These are phyloP conservation scores for Disparrhopalites patrizii DNA, from an alignment of 2,888 invertebrate genomes.

Conservation along the genomic window DNA sequence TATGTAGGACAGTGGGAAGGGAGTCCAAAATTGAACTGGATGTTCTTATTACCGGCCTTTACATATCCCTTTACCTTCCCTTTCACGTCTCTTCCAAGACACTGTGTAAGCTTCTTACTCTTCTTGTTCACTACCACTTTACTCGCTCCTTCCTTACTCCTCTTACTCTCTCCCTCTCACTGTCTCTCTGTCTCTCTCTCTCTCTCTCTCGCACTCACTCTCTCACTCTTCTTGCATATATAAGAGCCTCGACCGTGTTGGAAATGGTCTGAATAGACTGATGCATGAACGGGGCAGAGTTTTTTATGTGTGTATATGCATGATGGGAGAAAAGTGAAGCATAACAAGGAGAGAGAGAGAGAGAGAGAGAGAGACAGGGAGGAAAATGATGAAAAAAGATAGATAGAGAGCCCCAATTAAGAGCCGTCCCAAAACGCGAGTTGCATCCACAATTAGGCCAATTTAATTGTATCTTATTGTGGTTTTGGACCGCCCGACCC, in stretches of 20 bases:
- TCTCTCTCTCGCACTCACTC: too few relatives aligned
- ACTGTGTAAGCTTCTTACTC: too few relatives aligned
- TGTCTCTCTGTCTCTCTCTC: too few relatives aligned
- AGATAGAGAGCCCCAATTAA: constrained; percentile 48
- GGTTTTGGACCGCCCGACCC: constrained; percentile 31
- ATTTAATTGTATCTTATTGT: constrained; percentile 47
- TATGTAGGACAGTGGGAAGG: background rate
- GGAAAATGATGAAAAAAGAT: constrained; percentile 30
- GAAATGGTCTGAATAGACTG: constrained; percentile 13
- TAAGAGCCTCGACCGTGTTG: background rate
- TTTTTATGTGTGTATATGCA: background rate
- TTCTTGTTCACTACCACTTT: too few relatives aligned
- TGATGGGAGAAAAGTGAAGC: constrained; percentile 10
- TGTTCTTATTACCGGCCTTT: background rate
- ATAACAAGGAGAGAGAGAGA: constrained; percentile 22
- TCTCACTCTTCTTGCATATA: too few relatives aligned
- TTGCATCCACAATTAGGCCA: constrained; percentile 48
- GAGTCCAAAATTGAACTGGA: background rate
- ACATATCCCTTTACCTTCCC: too few relatives aligned
- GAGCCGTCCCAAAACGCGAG: constrained; percentile 47
- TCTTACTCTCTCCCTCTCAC: too few relatives aligned
- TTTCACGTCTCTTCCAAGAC: too few relatives aligned
- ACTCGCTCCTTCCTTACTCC: too few relatives aligned
- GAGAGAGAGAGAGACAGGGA: constrained; percentile 41
- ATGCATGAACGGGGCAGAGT: background rate